These are phyloP conservation scores for Pristionchus arcanus DNA, from an alignment of 2,888 invertebrate genomes.

Conservation along the genomic window DNA sequence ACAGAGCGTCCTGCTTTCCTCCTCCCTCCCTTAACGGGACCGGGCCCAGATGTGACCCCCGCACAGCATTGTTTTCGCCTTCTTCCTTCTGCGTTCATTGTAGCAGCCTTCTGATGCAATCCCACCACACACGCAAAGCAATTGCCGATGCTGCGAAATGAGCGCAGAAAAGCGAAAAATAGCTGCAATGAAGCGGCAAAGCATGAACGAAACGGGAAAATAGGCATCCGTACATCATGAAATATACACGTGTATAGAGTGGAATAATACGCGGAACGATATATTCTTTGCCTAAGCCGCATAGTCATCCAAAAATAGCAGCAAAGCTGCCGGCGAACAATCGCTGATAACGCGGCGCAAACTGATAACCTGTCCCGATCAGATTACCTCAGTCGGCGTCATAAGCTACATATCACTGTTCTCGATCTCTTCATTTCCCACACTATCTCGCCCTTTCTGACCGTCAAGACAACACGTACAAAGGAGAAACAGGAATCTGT, in stretches of 20 bases:
- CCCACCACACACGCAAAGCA: background rate
- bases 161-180: background rate
- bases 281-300: too few relatives aligned
- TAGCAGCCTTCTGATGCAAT: background rate
- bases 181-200: background rate
- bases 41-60: conserved; percentile 13
- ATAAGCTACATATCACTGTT: background rate
- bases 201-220: background rate
- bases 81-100: background rate
- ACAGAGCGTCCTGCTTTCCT: conserved; percentile 11
- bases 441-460: background rate
- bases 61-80: background rate
- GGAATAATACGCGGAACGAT: too few relatives aligned
- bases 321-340: background rate
- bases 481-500: background rate
- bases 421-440: background rate
- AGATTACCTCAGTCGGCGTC: conserved; percentile 1
- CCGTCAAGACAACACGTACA: background rate
- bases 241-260: too few relatives aligned
- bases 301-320: background rate
- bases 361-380: background rate
- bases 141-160: background rate
- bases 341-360: background rate
- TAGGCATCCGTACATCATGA: too few relatives aligned
- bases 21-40: background rate